These are phyloP conservation scores for Sepioteuthis lessoniana DNA, from an alignment of 2,888 invertebrate species.

Conservation along the genomic window DNA sequence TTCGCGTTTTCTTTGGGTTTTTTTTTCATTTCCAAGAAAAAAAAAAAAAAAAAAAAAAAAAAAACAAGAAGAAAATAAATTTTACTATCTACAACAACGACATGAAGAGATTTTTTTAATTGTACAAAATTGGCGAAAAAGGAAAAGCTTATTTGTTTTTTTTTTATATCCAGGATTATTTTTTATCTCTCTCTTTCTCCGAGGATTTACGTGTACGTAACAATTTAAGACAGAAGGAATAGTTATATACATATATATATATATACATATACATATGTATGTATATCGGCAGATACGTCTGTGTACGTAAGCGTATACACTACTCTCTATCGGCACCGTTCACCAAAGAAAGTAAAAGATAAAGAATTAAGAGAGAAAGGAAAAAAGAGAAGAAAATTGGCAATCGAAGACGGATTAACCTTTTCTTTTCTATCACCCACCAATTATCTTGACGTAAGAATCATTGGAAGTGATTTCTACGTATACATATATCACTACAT, in stretches of 20 bases:
- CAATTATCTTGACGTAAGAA: neutral
- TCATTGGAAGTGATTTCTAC: neutral
- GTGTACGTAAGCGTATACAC: neutral
- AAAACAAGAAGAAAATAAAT: neutral
- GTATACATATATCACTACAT: neutral
- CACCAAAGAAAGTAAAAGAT: too few species aligned
- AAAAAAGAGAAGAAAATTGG: too few species aligned
- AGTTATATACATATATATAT: neutral
- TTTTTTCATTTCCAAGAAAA: neutral
- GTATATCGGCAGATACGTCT: neutral
- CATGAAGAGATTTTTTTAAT: neutral
- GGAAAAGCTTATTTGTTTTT: neutral
- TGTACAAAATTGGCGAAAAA: neutral
- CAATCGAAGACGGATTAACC: too few species aligned
- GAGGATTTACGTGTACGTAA: neutral
- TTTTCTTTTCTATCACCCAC: too few species aligned
- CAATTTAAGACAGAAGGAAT: neutral
- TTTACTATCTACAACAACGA: neutral
- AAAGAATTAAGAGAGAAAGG: too few species aligned
- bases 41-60: neutral
- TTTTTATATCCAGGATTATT: neutral
- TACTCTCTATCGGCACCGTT: too few species aligned
- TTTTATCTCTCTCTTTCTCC: neutral
- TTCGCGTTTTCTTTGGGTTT: neutral
- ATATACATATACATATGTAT: neutral